A percentile compares a stretch with the other conserved stretches of the same genome.
phyloP scores from a whole-genome alignment of 2,113 vertebrate species.

The Odontesthes bonariensis region DNA sequence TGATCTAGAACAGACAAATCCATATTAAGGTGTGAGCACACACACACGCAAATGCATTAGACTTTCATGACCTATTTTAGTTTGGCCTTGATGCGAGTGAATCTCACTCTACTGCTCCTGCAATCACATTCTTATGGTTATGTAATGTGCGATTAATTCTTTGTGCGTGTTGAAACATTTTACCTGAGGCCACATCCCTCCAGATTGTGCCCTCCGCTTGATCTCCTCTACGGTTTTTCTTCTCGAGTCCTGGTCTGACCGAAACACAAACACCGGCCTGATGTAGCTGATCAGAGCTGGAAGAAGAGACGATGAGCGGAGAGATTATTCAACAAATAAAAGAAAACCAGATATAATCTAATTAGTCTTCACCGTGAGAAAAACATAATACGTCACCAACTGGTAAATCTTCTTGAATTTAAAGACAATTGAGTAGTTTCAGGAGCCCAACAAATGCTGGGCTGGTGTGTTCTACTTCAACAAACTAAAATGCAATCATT shows the following conservation, averaged over 20 bases:
- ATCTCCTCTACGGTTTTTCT: conserved; percentile 95
- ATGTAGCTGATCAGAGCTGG: conserved; percentile 94
- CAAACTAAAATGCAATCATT: no score
- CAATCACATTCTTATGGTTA: background rate
- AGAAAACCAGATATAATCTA: background rate
- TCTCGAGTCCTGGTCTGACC: conserved; percentile 92
- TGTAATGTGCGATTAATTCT: background rate
- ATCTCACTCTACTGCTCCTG: background rate
- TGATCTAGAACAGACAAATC: conserved; percentile 85
- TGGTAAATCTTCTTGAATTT: background rate
- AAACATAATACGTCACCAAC: background rate
- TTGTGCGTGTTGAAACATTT: background rate
- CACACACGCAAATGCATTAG: background rate
- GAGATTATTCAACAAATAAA: background rate
- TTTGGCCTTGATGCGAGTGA: background rate
- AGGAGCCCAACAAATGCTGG: no score
- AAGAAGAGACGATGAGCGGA: background rate
- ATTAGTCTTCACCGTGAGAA: background rate
- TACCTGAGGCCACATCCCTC: conserved; percentile 96
- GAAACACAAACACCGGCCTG: conserved; percentile 92
- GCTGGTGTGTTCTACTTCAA: no score
- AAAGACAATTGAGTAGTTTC: no score
- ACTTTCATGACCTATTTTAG: background rate
- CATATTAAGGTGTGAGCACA: background rate
- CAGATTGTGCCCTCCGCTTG: conserved; percentile 86